A percentile compares a stretch with the other conserved stretches of the same genome.
Conservation (phyloP, 2,888 invertebrate species). For the Chrysolina haemoptera region DNA sequence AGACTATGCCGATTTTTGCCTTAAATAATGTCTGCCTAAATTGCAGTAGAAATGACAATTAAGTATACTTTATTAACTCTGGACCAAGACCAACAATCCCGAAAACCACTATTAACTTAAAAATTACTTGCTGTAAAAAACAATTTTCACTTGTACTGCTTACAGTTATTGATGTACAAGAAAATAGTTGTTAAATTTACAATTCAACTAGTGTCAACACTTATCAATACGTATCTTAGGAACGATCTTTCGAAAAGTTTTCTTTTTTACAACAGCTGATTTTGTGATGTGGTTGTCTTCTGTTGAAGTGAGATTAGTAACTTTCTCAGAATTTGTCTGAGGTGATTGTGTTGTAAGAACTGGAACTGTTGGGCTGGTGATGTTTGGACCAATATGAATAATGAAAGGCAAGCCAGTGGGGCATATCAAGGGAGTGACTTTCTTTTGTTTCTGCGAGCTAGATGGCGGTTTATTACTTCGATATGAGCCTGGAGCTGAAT, state of each 20-base stretch:
- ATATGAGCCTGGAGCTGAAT: background rate
- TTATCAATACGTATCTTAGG: constrained; percentile 31
- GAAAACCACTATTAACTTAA: too few species aligned
- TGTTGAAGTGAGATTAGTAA: background rate
- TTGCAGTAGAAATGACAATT: too few species aligned
- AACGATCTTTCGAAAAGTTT: constrained; percentile 33
- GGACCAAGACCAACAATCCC: too few species aligned
- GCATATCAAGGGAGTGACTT: constrained; percentile 2
- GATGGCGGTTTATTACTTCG: background rate
- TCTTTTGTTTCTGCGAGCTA: constrained; percentile 14
- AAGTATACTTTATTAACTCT: too few species aligned
- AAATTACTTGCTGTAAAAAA: too few species aligned
- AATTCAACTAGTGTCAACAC: background rate
- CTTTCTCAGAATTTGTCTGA: background rate
- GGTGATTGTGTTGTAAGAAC: background rate
- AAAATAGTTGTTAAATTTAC: too few species aligned
- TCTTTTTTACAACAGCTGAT: constrained; percentile 14
- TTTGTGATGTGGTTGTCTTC: constrained; percentile 10
- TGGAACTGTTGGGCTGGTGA: constrained; percentile 17
- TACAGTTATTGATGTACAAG: too few species aligned
- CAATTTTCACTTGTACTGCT: too few species aligned
- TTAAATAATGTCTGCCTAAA: too few species aligned
- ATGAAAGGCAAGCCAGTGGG: constrained; percentile 26
- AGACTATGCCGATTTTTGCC: too few species aligned
- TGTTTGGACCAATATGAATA: constrained; percentile 28